Percentiles rank a stretch among this genome's conserved stretches.
phyloP scores from a whole-genome alignment of 1,140 invertebrate genomes.

The Scaptomyza montana region DNA sequence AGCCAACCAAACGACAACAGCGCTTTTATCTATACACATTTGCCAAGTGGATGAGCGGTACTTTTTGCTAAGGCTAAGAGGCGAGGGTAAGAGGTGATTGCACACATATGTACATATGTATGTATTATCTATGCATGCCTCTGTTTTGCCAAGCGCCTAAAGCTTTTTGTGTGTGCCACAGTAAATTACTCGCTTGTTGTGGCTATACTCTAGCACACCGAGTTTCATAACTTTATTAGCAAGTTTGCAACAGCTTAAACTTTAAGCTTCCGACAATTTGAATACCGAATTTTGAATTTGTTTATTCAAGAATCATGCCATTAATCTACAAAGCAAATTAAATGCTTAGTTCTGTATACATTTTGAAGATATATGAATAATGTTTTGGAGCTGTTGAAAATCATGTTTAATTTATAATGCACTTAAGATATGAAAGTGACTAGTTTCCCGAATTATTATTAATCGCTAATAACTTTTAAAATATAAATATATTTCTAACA shows the following conservation, averaged over 20 bases:
- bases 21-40: constrained; percentile 45
- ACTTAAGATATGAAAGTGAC: not conserved
- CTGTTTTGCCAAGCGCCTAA: constrained; percentile 56
- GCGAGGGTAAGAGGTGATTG: not conserved
- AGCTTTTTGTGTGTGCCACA: constrained; percentile 62
- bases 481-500: no score
- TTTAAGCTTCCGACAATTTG: not conserved
- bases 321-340: not conserved
- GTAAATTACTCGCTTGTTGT: constrained; percentile 70
- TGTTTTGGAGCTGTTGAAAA: not conserved
- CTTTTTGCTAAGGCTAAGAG: not conserved
- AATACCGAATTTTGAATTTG: not conserved
- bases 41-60: not conserved
- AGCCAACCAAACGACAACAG: constrained; percentile 53
- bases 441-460: no score
- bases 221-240: constrained; percentile 11
- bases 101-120: constrained; percentile 35
- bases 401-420: not conserved
- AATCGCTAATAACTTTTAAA: no score
- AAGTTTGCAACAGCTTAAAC: not conserved
- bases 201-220: constrained; percentile 23
- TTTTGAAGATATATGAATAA: not conserved
- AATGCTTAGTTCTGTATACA: no score
- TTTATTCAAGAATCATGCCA: not conserved
- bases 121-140: constrained; percentile 56